Evolutionary conservation across 1,140 invertebrate genomes (phyloP), one percentile per base, ranked within the genome.

Genomic region (Thaumetopoea pityocampa): DNA sequence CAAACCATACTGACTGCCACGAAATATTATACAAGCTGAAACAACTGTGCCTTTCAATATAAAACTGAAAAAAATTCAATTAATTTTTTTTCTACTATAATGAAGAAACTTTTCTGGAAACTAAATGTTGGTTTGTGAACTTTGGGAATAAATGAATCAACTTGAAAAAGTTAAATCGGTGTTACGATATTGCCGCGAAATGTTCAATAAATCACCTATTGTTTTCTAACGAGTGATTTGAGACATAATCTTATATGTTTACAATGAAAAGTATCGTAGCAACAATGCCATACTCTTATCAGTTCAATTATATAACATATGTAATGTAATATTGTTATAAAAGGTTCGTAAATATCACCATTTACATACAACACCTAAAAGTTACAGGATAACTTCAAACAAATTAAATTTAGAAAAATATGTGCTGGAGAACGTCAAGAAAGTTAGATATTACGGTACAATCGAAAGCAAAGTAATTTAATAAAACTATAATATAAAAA

Each of bases 201-300:
- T 18, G 9, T n/a, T 23, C 22, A 19, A 28, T 28, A 5, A 38
- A 28, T 38, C 35, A 14, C 10, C 19, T n/a, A 30, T 12, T 7
- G n/a, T 16, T 16, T 14, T 40, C 22, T 30, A 14, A 16, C 15
- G 18, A 40, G 27, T 40, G 19, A 30, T 40, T 40, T 30, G 5
- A 19, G 12, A 54, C 56, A 71, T 59, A 70, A 71, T 68, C 56
- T 51, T 64, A 58, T 63, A 51, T 74, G 71, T 78, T 77, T 70
- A 76, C 71, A 64, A 72, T 58, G 46, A 70, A 77, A 79, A 67
- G 76, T 78, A 70, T 52, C 76, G 32, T 80, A 77, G 72, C 76
- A 77, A 80, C 72, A 42, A 36, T 51, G 42, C 46, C 35, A 37
- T 53, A 32, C 54, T 50, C 45, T 55, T 56, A 68, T 65, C 55